Evolutionary conservation across 2,797 vertebrate species (phyloP).

Genomic region (Thalassophryne amazonica): DNA sequence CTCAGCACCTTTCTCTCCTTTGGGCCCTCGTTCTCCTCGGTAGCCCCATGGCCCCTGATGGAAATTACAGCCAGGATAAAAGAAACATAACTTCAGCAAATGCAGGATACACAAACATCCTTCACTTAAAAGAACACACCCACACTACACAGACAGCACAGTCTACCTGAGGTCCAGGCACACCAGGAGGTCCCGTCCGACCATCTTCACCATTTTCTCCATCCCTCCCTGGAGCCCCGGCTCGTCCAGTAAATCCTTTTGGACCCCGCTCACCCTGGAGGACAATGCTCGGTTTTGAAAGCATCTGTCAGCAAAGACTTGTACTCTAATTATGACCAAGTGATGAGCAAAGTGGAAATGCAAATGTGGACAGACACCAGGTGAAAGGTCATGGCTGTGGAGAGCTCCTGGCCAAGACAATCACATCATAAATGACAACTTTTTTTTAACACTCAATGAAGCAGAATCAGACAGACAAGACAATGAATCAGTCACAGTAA

Average conservation of each 20-base stretch:
- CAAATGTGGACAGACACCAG: not conserved
- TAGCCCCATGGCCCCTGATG: conserved; percentile 84
- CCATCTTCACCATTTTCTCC: conserved; percentile 82
- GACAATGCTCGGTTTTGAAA: too few relatives aligned
- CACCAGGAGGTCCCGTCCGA: conserved; percentile 74
- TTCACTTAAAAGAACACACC: not conserved
- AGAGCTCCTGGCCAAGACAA: not conserved
- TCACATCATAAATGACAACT: not conserved
- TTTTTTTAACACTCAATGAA: conserved; percentile 5
- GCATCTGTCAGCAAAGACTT: too few relatives aligned
- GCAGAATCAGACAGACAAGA: conserved; percentile 30
- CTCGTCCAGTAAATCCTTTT: conserved; percentile 73
- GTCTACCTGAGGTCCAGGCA: conserved; percentile 78
- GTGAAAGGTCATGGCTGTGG: not conserved
- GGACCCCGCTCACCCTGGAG: conserved; percentile 79
- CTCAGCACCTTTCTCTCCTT: conserved; percentile 88
- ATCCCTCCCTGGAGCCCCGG: conserved; percentile 75
- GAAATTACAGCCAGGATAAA: not conserved
- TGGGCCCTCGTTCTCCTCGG: conserved; percentile 80
- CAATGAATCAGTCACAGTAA: too few relatives aligned
- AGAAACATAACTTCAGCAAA: not conserved
- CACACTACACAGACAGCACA: not conserved
- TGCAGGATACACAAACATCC: not conserved
- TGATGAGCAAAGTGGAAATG: not conserved
- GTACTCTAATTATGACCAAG: not conserved